Conservation (phyloP, 2,797 vertebrate genomes). For the Pristis pectinata region DNA sequence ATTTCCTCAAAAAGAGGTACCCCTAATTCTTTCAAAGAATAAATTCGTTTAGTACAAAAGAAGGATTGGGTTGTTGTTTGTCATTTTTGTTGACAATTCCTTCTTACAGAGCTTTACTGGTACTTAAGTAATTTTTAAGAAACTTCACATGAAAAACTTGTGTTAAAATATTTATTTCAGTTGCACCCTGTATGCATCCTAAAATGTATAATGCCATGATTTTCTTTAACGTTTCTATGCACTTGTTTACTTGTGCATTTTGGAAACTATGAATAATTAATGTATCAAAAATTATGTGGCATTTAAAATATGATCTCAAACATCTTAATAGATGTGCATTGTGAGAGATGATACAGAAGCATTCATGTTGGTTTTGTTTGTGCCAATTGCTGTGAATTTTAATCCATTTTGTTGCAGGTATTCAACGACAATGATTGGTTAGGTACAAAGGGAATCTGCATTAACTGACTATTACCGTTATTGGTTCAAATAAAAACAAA, state of each 20-base stretch:
- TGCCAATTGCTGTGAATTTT: not conserved
- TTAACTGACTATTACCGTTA: too few species aligned
- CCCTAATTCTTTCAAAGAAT: not conserved
- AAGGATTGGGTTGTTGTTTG: not conserved
- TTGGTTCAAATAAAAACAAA: too few species aligned
- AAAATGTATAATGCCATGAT: not conserved
- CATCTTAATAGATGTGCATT: not conserved
- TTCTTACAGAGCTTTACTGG: not conserved
- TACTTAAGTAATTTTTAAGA: not conserved
- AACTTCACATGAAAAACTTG: not conserved
- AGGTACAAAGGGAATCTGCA: too few species aligned
- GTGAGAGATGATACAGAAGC: not conserved
- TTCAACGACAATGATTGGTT: too few species aligned
- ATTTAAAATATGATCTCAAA: not conserved
- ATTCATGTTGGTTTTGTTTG: not conserved
- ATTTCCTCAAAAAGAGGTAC: constrained; percentile 68
- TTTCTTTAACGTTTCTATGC: not conserved
- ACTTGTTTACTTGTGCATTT: not conserved
- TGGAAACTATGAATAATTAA: not conserved
- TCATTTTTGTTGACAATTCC: constrained; percentile 14
- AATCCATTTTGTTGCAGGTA: not conserved
- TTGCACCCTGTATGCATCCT: too few species aligned
- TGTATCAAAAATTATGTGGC: not conserved
- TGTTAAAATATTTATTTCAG: not conserved
- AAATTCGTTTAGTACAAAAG: not conserved